Evolutionary conservation across 2,797 vertebrate genomes (phyloP).

Genomic region (Chloroceryle amazona): DNA sequence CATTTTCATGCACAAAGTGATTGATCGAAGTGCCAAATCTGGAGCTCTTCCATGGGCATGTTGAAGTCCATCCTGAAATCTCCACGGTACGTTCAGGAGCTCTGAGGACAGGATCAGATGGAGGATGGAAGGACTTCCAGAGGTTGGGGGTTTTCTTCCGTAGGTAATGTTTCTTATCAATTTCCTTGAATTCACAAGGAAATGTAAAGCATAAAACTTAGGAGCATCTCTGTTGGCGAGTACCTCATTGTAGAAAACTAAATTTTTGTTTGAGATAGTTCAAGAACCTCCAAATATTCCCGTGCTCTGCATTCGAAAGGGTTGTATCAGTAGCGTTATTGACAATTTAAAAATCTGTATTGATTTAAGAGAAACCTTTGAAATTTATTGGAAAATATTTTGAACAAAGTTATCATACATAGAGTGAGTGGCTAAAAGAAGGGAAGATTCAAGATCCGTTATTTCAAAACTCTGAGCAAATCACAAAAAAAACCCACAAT

Average conservation of each 20-base stretch:
- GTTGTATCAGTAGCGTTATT: background rate
- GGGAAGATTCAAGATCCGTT: background rate
- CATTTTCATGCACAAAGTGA: background rate
- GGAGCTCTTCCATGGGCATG: background rate
- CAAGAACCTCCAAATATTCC: background rate
- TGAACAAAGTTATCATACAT: background rate
- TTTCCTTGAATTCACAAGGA: background rate
- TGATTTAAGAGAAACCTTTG: background rate
- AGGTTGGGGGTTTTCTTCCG: background rate
- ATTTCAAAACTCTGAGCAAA: slow-evolving; percentile 6
- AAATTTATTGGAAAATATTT: background rate
- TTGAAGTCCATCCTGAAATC: background rate
- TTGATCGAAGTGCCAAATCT: background rate
- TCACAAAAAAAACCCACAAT: background rate
- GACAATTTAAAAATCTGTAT: background rate
- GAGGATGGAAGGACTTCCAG: background rate
- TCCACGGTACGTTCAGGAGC: background rate
- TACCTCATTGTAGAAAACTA: background rate
- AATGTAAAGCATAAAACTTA: background rate
- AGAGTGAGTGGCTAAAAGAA: background rate
- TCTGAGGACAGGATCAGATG: background rate
- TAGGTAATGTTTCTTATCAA: background rate
- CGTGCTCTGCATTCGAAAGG: background rate
- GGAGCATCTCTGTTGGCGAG: background rate
- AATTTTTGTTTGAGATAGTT: background rate